A percentile compares a stretch with the other conserved stretches of the same genome.
Conservation (phyloP, 2,113 vertebrate species). For the Tautogolabrus adspersus region DNA sequence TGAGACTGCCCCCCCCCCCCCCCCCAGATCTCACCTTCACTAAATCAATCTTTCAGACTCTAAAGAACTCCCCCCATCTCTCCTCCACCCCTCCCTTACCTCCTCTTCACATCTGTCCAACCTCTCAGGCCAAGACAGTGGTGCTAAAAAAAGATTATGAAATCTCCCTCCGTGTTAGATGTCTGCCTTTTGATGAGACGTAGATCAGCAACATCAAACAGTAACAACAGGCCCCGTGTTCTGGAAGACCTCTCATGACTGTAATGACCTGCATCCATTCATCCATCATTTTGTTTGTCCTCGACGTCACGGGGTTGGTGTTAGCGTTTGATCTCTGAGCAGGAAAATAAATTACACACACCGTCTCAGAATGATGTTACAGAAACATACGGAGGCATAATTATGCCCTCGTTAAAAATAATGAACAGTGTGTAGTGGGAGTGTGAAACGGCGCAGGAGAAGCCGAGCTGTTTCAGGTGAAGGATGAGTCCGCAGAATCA, state of each 20-base stretch:
- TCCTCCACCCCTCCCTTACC: too few relatives aligned
- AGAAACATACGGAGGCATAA: constrained; percentile 36
- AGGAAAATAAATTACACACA: constrained; percentile 19
- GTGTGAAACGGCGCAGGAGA: background rate
- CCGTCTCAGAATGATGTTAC: constrained; percentile 31
- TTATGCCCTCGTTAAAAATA: constrained; percentile 51
- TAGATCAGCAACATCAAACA: constrained; percentile 48
- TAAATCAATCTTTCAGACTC: constrained; percentile 35
- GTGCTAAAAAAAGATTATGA: constrained; percentile 14
- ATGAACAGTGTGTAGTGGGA: constrained; percentile 14
- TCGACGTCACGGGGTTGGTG: constrained; percentile 16
- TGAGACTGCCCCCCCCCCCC: too few relatives aligned
- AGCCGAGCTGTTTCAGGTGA: background rate
- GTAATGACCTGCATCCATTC: constrained; percentile 30
- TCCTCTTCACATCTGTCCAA: background rate
- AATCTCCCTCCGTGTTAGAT: background rate
- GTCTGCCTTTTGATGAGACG: constrained; percentile 40
- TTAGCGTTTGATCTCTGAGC: constrained; percentile 57
- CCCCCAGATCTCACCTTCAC: constrained; percentile 35
- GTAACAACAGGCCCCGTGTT: constrained; percentile 18
- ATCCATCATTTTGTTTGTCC: constrained; percentile 21
- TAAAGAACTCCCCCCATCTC: background rate
- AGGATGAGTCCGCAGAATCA: background rate
- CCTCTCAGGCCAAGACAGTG: constrained; percentile 9
- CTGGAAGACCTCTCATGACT: constrained; percentile 34